Conservation (phyloP, 1,140 invertebrate species). For the Drosophila parabipectinata region DNA sequence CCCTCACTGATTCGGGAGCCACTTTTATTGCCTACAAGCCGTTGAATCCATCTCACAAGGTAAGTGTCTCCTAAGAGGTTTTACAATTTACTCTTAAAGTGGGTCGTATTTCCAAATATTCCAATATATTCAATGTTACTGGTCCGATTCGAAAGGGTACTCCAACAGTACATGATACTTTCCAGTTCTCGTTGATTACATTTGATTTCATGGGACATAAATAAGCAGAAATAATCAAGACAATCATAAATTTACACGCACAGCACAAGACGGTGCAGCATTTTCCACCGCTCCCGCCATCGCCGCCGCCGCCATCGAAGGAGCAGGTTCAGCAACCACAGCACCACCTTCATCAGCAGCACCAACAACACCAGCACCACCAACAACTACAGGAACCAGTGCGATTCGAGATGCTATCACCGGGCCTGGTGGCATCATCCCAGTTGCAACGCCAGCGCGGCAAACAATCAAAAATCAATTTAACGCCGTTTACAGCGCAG, state of each 20-base stretch:
- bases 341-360: constrained; percentile 38
- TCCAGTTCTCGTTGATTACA: constrained; percentile 6
- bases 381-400: constrained; percentile 37
- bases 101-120: neutral
- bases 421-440: constrained; percentile 23
- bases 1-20: constrained; percentile 45
- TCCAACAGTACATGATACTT: neutral
- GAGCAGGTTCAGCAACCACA: constrained; percentile 27
- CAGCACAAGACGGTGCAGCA: constrained; percentile 82
- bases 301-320: constrained; percentile 30
- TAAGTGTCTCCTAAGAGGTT: constrained; percentile 33
- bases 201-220: constrained; percentile 47
- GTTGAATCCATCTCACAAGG: constrained; percentile 69
- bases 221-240: constrained; percentile 69
- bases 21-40: constrained; percentile 77
- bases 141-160: constrained; percentile 2
- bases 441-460: constrained; percentile 61
- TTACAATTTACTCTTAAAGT: constrained; percentile 1
- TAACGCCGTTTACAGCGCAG: constrained; percentile 82
- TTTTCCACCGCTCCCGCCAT: constrained; percentile 70
- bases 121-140: neutral
- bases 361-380: constrained; percentile 18
- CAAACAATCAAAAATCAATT: constrained; percentile 83
- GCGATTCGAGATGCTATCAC: constrained; percentile 43
- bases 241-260: constrained; percentile 66